Conservation (phyloP, 2,888 invertebrate species). For the Coremacera marginata region DNA sequence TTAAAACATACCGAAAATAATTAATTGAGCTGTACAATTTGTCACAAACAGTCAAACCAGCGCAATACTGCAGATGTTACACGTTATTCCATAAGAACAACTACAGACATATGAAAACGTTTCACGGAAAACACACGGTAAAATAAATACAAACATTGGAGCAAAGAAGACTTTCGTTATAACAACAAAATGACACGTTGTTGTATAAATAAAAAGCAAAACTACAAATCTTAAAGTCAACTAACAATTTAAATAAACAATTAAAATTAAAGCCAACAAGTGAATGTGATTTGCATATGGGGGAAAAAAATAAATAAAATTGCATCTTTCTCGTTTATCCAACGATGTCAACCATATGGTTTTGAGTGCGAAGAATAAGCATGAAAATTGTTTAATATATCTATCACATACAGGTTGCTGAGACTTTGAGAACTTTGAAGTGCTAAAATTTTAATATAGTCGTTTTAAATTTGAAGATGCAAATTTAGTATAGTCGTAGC, state of each 20-base stretch:
- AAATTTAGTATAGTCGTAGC: background rate
- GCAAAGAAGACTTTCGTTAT: constrained; percentile 7
- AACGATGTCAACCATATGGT: constrained; percentile 15
- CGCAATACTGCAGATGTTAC: background rate
- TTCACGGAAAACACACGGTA: background rate
- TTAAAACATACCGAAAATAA: background rate
- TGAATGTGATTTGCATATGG: background rate
- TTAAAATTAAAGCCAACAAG: background rate
- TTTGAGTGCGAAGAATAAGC: background rate
- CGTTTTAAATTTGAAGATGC: background rate
- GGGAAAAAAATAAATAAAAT: background rate
- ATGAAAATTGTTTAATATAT: background rate
- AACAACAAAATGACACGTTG: constrained; percentile 7
- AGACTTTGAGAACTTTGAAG: too few species aligned
- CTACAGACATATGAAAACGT: background rate
- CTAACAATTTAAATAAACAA: constrained; percentile 13
- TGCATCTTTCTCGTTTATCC: background rate
- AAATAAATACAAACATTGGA: background rate
- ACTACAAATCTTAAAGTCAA: background rate
- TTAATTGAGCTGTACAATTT: constrained; percentile 20
- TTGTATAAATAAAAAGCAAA: constrained; percentile 3
- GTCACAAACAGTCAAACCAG: background rate
- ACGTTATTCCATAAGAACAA: background rate
- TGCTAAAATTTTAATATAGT: too few species aligned
- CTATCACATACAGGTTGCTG: background rate